A percentile compares a stretch with the other conserved stretches of the same genome.
Evolutionary conservation across 2,113 vertebrate species (phyloP).

Genomic region (Alosa alosa): DNA sequence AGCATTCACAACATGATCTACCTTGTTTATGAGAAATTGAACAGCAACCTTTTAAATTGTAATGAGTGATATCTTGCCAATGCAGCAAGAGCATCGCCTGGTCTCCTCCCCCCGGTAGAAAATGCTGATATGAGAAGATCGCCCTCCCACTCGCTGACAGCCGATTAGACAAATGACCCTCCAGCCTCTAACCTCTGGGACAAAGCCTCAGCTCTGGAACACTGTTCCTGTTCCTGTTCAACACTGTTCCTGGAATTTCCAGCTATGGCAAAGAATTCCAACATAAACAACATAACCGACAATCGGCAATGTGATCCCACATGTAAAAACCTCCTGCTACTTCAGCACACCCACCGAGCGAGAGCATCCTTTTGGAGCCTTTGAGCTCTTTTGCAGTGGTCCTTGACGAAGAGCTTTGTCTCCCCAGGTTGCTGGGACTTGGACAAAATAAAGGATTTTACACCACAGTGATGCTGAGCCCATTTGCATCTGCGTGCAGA

Average conservation of each 20-base stretch:
- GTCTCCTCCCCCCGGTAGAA: constrained; percentile 53
- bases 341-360: not conserved
- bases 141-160: constrained; percentile 58
- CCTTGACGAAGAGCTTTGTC: constrained; percentile 41
- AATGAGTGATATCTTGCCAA: constrained; percentile 60
- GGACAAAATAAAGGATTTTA: constrained; percentile 48
- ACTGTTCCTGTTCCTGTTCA: not conserved
- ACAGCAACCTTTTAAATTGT: constrained; percentile 41
- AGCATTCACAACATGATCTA: constrained; percentile 37
- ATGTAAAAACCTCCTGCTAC: not conserved
- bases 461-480: constrained; percentile 39
- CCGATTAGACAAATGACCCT: constrained; percentile 56
- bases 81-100: constrained; percentile 51
- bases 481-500: constrained; percentile 45
- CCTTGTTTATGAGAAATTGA: constrained; percentile 34
- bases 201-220: constrained; percentile 35
- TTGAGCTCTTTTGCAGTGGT: constrained; percentile 12
- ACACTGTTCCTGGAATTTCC: not conserved
- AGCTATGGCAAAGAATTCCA: not conserved
- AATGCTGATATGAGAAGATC: constrained; percentile 65
- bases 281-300: not conserved
- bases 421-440: constrained; percentile 35
- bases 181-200: constrained; percentile 55
- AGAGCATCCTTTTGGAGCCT: not conserved
- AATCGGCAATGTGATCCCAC: not conserved